Percentiles rank a stretch among this genome's conserved stretches.
Evolutionary conservation across 2,797 vertebrate genomes (phyloP).

Genomic region (Oreortyx pictus): DNA sequence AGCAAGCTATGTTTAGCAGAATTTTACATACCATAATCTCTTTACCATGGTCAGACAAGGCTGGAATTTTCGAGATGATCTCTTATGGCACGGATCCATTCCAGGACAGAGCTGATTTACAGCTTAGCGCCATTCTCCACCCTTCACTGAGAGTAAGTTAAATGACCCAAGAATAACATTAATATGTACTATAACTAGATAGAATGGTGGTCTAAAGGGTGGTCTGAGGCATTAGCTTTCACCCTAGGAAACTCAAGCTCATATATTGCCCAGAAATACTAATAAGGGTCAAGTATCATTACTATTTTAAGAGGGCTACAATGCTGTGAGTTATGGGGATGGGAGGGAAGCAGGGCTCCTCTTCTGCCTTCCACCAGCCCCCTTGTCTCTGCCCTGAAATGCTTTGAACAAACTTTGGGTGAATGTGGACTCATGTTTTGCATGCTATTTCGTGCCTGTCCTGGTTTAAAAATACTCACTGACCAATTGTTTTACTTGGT

Average conservation of each 20-base stretch:
- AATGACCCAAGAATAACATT: slow-evolving; percentile 84
- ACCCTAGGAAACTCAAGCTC: slow-evolving; percentile 80
- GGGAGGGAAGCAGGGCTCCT: slow-evolving; percentile 8
- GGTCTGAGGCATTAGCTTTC: slow-evolving; percentile 78
- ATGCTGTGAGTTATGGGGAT: slow-evolving; percentile 67
- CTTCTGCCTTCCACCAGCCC: slow-evolving; percentile 18
- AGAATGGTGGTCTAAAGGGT: slow-evolving; percentile 79
- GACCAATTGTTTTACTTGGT: neutral
- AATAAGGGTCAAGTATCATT: slow-evolving; percentile 80
- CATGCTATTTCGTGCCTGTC: neutral
- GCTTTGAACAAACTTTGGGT: slow-evolving; percentile 44
- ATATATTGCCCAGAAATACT: slow-evolving; percentile 78
- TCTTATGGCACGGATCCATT: slow-evolving; percentile 81
- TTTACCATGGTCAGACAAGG: slow-evolving; percentile 77
- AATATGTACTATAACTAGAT: slow-evolving; percentile 76
- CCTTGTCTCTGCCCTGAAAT: neutral
- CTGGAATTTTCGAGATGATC: slow-evolving; percentile 78
- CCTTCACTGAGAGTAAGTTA: slow-evolving; percentile 79
- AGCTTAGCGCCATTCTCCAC: slow-evolving; percentile 74
- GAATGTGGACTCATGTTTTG: neutral
- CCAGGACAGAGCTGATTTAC: slow-evolving; percentile 81
- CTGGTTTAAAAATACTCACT: slow-evolving; percentile 27
- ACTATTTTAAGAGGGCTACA: slow-evolving; percentile 72
- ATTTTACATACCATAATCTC: slow-evolving; percentile 76
- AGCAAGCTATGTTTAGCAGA: slow-evolving; percentile 74